phyloP scores from a whole-genome alignment of 2,797 vertebrate genomes.

The Rhinoraja longicauda region DNA sequence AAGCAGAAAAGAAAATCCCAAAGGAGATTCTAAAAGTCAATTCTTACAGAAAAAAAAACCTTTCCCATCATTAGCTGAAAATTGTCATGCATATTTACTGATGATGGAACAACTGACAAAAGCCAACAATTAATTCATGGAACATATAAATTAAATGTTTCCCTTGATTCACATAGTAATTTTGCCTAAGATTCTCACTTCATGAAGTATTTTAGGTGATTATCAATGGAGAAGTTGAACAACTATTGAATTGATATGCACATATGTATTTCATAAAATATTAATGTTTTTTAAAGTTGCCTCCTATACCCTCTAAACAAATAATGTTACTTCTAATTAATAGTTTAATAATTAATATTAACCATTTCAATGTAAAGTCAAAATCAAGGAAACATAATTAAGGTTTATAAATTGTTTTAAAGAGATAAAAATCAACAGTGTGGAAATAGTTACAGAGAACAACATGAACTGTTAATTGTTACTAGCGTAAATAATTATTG shows the following conservation, averaged over 20 bases:
- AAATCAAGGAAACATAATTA: background rate
- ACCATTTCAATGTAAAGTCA: background rate
- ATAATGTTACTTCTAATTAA: background rate
- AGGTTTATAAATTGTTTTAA: background rate
- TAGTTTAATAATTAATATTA: background rate
- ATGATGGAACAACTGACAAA: background rate
- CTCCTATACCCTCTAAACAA: background rate
- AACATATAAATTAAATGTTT: background rate
- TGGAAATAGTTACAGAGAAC: background rate
- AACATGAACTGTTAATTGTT: background rate
- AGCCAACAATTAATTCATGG: background rate
- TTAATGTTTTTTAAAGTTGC: background rate
- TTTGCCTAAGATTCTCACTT: background rate
- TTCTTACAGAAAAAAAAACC: background rate
- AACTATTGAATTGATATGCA: background rate
- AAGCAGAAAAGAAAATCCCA: background rate
- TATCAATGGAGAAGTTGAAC: background rate
- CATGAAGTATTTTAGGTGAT: background rate
- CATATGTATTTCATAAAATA: background rate
- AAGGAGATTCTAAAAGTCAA: background rate
- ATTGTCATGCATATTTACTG: background rate
- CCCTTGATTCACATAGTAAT: background rate
- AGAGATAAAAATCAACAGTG: slow-evolving; percentile 2
- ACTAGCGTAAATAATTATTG: background rate
- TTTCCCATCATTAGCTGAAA: background rate